Conservation (phyloP, 1,140 invertebrate genomes). For the Maniola jurtina region DNA sequence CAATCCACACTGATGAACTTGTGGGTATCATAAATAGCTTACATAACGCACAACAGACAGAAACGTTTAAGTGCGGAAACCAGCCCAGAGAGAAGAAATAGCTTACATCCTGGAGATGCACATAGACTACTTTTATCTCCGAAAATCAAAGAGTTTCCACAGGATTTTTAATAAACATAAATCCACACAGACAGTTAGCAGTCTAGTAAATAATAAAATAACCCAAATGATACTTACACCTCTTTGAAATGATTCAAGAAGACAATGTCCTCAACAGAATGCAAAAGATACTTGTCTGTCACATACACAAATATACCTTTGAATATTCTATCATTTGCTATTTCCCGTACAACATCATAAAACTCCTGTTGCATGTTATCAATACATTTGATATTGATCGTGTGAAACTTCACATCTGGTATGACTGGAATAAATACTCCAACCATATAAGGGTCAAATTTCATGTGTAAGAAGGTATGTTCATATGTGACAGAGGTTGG, state of each 20-base stretch:
- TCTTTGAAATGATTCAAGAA: constrained; percentile 68
- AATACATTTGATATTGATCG: constrained; percentile 58
- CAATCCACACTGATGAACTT: no score
- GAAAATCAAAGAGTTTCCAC: no score
- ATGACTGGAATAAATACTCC: constrained; percentile 61
- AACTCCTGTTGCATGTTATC: constrained; percentile 47
- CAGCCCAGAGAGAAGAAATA: no score
- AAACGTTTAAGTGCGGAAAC: no score
- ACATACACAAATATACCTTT: constrained; percentile 66
- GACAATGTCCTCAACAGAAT: constrained; percentile 59
- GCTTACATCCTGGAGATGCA: no score
- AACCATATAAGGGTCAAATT: constrained; percentile 43
- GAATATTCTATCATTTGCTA: constrained; percentile 48
- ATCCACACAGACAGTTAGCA: no score
- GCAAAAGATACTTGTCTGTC: constrained; percentile 58
- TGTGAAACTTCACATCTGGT: constrained; percentile 59
- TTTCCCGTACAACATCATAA: constrained; percentile 45
- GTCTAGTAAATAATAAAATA: background rate
- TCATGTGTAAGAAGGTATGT: constrained; percentile 40
- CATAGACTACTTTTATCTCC: no score
- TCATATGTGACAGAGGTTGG: constrained; percentile 46
- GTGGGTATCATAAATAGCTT: no score
- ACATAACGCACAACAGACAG: no score
- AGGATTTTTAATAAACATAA: no score
- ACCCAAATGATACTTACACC: constrained; percentile 53